Base-by-base conservation (phyloP, 1,140 invertebrate species). In the Phocides pigmalion region DNA sequence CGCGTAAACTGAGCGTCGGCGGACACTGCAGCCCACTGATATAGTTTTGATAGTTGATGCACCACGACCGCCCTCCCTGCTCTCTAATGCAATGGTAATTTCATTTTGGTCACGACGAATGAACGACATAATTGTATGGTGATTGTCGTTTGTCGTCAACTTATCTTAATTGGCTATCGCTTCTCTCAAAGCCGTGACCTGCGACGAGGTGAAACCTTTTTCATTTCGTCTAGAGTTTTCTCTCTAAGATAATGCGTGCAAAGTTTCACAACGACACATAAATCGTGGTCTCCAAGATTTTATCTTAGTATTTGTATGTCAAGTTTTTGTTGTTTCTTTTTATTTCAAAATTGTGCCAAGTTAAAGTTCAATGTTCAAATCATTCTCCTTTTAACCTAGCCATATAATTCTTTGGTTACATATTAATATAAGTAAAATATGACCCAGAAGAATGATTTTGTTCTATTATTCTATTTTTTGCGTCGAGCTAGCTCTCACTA, bases 41-140 rank as follows among this genome's bases (percentile, higher is more conserved):
- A 91, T 91, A 91, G 82, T 91, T 90, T 83, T 83, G 85, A 84
- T 89, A 73, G 80, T 89, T 68, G 79, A 86, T 89, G 84, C 84
- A 87, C 79, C 79, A 74, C 77, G 75, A 77, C 64, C 61, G 66
- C 87, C 86, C 81, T 86, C 81, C 83, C 87, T 84, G 84, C 77
- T 83, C 81, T 87, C 82, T 81, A 85, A 82, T 88, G 85, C 87
- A 85, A 75, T 84, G 77, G 76, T 78, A 81, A 84, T 83, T 86
- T 79, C 79, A 81, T 79, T 79, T 79, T 70, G 74, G 89, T 86
- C 84, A 89, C 87, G 87, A 89, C 76, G 78, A 87, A 84, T 78
- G 79, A 82, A 76, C 87, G 73, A 82, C 78, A 87, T 87, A 91
- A 89, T 91, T 87, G 79, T 73, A 75, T 75, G 72, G 75, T 72